These are phyloP conservation scores for Solenodon paradoxus DNA, from an alignment of 2,113 vertebrate genomes.

Conservation along the genomic window DNA sequence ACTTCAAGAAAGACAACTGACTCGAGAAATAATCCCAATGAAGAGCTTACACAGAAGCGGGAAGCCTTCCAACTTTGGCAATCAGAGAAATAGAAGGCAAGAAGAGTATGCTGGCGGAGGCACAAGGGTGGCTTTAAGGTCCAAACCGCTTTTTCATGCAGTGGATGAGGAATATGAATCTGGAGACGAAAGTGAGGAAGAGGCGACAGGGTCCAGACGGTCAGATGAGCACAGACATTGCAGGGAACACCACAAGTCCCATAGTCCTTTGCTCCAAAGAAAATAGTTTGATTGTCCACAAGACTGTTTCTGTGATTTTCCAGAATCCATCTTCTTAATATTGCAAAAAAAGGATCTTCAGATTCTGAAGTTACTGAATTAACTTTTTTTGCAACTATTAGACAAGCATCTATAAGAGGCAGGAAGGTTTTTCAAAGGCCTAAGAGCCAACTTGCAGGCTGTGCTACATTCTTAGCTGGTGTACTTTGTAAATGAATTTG, in stretches of 20 bases:
- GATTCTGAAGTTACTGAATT: neutral
- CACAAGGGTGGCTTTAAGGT: neutral
- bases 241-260: conserved; percentile 47
- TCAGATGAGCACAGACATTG: conserved; percentile 41
- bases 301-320: neutral
- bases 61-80: neutral
- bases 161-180: conserved; percentile 73
- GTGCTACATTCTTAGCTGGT: neutral
- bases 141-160: conserved; percentile 44
- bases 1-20: fast-evolving
- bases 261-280: conserved; percentile 58
- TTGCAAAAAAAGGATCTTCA: conserved; percentile 37
- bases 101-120: neutral
- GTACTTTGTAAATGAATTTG: neutral
- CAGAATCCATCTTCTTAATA: neutral
- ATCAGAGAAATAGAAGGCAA: neutral
- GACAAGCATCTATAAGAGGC: neutral
- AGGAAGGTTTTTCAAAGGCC: neutral
- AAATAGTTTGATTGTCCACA: conserved; percentile 43
- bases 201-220: conserved; percentile 53
- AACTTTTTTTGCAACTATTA: neutral
- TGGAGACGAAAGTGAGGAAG: conserved; percentile 72
- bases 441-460: neutral
- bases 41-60: neutral
- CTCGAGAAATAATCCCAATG: conserved; percentile 70